Evolutionary conservation across 2,797 vertebrate species (phyloP).

Genomic region (Sebastes vulpes): DNA sequence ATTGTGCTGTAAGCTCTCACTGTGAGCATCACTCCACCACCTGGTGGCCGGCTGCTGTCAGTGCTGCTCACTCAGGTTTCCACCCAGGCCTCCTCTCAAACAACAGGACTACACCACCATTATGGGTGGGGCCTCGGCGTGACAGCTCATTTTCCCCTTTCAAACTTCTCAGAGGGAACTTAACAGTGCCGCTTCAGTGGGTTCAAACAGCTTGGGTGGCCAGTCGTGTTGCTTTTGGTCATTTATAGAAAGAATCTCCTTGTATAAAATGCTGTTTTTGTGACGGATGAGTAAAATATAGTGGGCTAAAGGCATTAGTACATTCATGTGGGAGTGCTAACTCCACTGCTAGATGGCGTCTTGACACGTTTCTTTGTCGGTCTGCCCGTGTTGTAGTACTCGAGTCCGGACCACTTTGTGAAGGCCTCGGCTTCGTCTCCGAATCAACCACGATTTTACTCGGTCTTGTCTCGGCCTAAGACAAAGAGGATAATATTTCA

Average conservation of each 20-base stretch:
- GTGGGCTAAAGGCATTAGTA: background rate
- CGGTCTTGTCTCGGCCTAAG: too few relatives aligned
- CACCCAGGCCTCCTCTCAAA: slow-evolving; percentile 30
- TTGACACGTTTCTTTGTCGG: background rate
- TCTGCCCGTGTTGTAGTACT: background rate
- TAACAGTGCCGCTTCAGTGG: background rate
- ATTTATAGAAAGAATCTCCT: background rate
- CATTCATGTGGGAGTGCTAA: background rate
- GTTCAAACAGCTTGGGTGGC: background rate
- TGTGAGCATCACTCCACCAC: slow-evolving; percentile 79
- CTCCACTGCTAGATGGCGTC: background rate
- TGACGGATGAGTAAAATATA: background rate
- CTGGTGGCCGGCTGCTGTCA: slow-evolving; percentile 77
- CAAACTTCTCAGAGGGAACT: slow-evolving; percentile 32
- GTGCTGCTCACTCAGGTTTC: slow-evolving; percentile 49
- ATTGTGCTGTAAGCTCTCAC: slow-evolving; percentile 21
- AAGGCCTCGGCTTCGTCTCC: too few relatives aligned
- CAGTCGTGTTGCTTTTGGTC: background rate
- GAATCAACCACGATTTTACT: too few relatives aligned
- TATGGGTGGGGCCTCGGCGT: slow-evolving; percentile 65
- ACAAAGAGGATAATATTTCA: too few relatives aligned
- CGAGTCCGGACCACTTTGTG: too few relatives aligned
- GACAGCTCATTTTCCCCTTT: slow-evolving; percentile 25
- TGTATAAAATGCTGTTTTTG: background rate
- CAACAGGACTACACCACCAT: slow-evolving; percentile 38